Evolutionary conservation across 2,113 vertebrate species (phyloP), one percentile per base, ranked within the genome.

Genomic region (Ondatra zibethicus): DNA sequence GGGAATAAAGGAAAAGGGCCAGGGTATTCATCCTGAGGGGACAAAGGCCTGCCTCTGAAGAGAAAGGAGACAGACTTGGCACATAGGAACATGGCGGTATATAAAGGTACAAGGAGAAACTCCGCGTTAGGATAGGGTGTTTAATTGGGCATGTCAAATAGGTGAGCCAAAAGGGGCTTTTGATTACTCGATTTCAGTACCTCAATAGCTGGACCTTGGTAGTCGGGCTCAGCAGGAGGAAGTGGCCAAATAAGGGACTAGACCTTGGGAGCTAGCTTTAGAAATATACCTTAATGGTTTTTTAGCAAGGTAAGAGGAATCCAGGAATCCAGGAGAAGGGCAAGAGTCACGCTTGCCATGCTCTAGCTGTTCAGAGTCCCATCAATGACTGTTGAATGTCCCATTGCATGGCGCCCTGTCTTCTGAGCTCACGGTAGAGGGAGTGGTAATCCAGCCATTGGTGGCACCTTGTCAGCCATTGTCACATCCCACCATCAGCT

Each of bases 391-490:
- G 92, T 8, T 66, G 42, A 95, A 61, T 73, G 91, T 78, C 63
- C 88, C 80, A 8, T 72, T 27, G 9, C 86, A 86, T 95, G 78
- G 58, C 23, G 73, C 94, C 97, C 80, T 85, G 52, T 94, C 88
- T 55, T 91, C 97, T 95, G 42, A 94, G 89, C 68, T 63, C 25
- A n/a, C 2, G 25, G 47, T 16, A n/a, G 52, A 1, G 55, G 39
- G 55, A 96, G 55, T 61, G 68, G 8, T 4, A 9, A 75, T 36
- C 17, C 10, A 7, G 87, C 4, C 8, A 39, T 0, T 0, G 23
- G 82, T 2, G 0, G 58, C 95, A 65, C 90, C 94, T 86, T 95
- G 91, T 14, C 55, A 97, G 88, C 78, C 73, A 68, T 96, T 97
- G 97, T 21, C 92, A 58, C 92, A 45, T 96, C 92, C 91, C 55